Base-by-base conservation (phyloP, 1,140 invertebrate species). In the Akabosia matsudoensis region DNA sequence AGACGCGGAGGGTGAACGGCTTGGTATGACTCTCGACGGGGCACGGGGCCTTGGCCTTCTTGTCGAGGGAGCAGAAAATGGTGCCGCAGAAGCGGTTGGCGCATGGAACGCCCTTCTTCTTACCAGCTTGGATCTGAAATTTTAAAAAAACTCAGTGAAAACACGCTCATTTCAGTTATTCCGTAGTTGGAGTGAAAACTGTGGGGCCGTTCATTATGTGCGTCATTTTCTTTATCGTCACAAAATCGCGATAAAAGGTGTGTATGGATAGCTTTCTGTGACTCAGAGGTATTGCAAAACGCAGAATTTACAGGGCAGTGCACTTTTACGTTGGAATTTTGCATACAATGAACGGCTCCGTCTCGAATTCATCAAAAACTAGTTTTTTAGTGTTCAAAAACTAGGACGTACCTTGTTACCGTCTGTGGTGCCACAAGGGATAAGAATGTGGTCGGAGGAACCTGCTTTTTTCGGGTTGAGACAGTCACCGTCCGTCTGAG, bases 321-420 rank as follows among this genome's bases (percentile, higher is more conserved):
- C n/a, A n/a, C n/a, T n/a, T n/a, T n/a, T n/a, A n/a, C n/a, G n/a
- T n/a, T n/a, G n/a, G n/a, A n/a, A n/a, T n/a, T n/a, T n/a, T n/a
- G n/a, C n/a, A n/a, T n/a, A n/a, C n/a, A 45, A 24, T 61, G 31
- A 70, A 74, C 26, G 13, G 24, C 52, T 74, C 73, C 24, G 26
- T n/a, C n/a, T n/a, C n/a, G n/a, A n/a, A n/a, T n/a, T n/a, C n/a
- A n/a, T n/a, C 16, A 33, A 56, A 30, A 54, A 74, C 70, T 14
- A 24, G 37, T 52, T 31, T 74, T 51, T 77, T 81, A n/a, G n/a
- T n/a, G n/a, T n/a, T n/a, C n/a, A n/a, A n/a, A n/a, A n/a, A n/a
- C n/a, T n/a, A n/a, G n/a, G n/a, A n/a, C n/a, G n/a, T n/a, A 81
- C 81, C 81, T 82, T 82, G 31, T 82, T 82, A 75, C 81, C 81